Evolutionary conservation across 1,140 invertebrate species (phyloP), one percentile per base, ranked within the genome.

Genomic region (Leptopilina boulardi): DNA sequence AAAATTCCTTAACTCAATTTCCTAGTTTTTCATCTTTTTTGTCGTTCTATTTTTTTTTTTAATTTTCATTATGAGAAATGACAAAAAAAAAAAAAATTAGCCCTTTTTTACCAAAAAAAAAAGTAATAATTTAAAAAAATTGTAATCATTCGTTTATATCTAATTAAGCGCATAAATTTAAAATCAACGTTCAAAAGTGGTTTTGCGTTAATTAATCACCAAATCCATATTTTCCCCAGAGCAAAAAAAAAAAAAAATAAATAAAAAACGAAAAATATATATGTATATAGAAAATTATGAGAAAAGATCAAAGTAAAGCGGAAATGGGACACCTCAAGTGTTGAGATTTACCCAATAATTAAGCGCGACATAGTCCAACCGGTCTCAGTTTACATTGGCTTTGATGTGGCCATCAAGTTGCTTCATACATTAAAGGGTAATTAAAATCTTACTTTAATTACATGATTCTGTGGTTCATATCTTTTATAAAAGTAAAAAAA

Each of bases 341-440:
- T 59, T 66, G 56, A 13, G 56, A 66, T 66, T 66, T 66, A 66
- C 23, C 23, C 23, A 30, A 30, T 66, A 30, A 66, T 66, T 15
- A 66, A 66, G 56, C 21, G 3, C 11, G 5, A 26, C 21, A 23
- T 26, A 15, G 56, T 26, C 21, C 23, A 13, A 26, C 23, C 11
- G 23, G 21, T 51, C 56, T 30, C 23, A 21, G 23, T 66, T 66
- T 30, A 66, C 56, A 66, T 26, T 15, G 56, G 21, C 56, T 66
- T 66, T 66, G 56, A 66, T 66, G 56, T 66, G 56, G 13, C 23
- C 11, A 26, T 15, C 23, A 11, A 30, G 21, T 66, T 66, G 56
- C 23, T 66, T 66, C 11, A n/a, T 26, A 0, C 11, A 66, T 26
- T 51, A n/a, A 18, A 51, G 47, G n/a, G 47, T 26, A 26, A 66